These are phyloP conservation scores for Poeciliopsis gracilis DNA, from an alignment of 2,797 vertebrate species.

Conservation along the genomic window DNA sequence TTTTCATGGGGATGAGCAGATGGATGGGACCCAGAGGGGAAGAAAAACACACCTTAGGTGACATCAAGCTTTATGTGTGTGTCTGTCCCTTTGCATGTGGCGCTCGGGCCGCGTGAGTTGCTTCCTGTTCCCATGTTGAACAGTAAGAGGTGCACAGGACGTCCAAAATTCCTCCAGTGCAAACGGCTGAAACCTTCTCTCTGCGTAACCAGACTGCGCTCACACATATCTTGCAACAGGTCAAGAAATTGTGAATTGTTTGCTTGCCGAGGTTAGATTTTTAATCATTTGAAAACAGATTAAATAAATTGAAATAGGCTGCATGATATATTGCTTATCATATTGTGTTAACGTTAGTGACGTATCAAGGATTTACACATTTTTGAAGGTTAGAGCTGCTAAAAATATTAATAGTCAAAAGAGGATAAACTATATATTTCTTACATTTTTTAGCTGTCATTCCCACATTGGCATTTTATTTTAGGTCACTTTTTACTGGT, in stretches of 20 bases:
- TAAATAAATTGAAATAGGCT: background rate
- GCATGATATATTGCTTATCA: background rate
- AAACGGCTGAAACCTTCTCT: background rate
- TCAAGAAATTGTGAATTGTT: background rate
- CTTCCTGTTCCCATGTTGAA: constrained; percentile 60
- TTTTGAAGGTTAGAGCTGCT: background rate
- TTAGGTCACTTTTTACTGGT: background rate
- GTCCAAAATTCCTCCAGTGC: constrained; percentile 51
- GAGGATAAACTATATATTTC: background rate
- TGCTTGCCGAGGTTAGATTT: background rate
- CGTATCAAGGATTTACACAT: background rate
- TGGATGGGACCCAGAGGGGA: constrained; percentile 62
- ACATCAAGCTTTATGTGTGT: constrained; percentile 55
- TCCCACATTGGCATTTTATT: background rate
- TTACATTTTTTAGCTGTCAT: background rate
- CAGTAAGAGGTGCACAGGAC: constrained; percentile 65
- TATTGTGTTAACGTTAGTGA: background rate
- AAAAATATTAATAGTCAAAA: background rate
- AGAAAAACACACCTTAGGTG: constrained; percentile 52
- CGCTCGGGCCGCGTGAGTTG: constrained; percentile 34
- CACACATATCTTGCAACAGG: background rate
- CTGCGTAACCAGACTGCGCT: too few species aligned
- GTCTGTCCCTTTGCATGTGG: constrained; percentile 36
- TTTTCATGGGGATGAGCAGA: constrained; percentile 60
- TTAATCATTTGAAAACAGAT: background rate